Conservation (phyloP, 2,888 invertebrate species). For the Caenorhabditis angaria region DNA sequence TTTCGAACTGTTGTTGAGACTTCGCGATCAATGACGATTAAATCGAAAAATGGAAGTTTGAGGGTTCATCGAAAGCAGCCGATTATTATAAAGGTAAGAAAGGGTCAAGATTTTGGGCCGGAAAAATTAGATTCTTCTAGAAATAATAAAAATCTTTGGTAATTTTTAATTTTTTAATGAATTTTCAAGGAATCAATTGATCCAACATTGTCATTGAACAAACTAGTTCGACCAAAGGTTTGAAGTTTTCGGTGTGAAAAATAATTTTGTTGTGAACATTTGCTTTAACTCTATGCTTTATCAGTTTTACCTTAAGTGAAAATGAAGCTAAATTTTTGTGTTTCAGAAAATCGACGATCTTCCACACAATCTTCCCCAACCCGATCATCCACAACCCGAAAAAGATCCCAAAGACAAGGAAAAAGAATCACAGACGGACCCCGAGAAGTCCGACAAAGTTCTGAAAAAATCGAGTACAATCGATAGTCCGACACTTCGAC, state of each 20-base stretch:
- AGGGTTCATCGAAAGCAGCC: slow-evolving; percentile 60
- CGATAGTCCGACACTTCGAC: slow-evolving; percentile 39
- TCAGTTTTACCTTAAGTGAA: too few relatives aligned
- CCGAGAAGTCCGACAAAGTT: slow-evolving; percentile 19
- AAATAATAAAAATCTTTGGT: too few relatives aligned
- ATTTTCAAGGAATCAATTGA: background rate
- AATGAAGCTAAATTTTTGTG: background rate
- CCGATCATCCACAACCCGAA: background rate
- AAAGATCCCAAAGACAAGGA: background rate
- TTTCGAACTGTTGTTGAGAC: slow-evolving; percentile 65
- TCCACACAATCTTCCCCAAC: background rate
- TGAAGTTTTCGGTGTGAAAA: too few relatives aligned
- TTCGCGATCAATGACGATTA: slow-evolving; percentile 49
- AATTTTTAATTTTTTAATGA: too few relatives aligned
- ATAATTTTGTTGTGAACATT: too few relatives aligned
- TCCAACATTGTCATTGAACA: background rate
- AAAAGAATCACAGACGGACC: slow-evolving; percentile 8
- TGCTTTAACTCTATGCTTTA: too few relatives aligned
- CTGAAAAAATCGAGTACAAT: slow-evolving; percentile 27
- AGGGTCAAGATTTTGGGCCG: too few relatives aligned
- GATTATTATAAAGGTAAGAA: slow-evolving; percentile 25
- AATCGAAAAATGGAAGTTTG: slow-evolving; percentile 52
- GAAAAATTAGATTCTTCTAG: too few relatives aligned
- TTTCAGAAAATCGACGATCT: slow-evolving; percentile 30
- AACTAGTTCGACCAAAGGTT: background rate